phyloP scores from a whole-genome alignment of 2,888 invertebrate species.

The Antitype chi region DNA sequence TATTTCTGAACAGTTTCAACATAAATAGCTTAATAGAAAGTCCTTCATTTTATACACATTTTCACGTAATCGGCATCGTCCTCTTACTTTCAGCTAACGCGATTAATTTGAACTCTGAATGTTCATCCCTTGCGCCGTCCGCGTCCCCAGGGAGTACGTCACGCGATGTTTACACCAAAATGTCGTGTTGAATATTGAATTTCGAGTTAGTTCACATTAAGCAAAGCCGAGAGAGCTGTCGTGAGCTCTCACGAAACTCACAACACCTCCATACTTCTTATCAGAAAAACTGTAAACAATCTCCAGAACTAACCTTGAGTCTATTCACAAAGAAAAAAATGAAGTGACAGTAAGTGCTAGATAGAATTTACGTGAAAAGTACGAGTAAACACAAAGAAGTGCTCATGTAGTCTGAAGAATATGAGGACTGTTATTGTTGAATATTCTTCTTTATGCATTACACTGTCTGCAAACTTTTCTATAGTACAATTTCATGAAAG shows the following conservation, averaged over 20 bases:
- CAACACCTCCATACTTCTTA: constrained; percentile 40
- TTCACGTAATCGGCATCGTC: not conserved
- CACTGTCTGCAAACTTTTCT: constrained; percentile 39
- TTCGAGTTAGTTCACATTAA: constrained; percentile 82
- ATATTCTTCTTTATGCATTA: not conserved
- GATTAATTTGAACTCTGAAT: constrained; percentile 49
- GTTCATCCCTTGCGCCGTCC: constrained; percentile 67
- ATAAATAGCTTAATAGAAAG: not conserved
- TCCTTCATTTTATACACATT: not conserved
- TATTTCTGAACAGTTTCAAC: too few species aligned
- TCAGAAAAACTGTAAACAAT: constrained; percentile 31
- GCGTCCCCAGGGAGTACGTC: constrained; percentile 72
- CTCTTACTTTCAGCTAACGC: constrained; percentile 15
- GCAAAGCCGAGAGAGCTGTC: constrained; percentile 69
- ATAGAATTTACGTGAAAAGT: constrained; percentile 26
- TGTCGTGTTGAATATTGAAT: constrained; percentile 88
- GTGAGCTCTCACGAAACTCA: constrained; percentile 41
- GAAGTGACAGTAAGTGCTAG: constrained; percentile 24
- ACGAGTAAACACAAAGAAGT: constrained; percentile 7
- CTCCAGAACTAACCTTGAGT: constrained; percentile 19
- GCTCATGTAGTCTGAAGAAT: constrained; percentile 8
- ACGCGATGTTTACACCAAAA: constrained; percentile 86
- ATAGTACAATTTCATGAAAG: constrained; percentile 2
- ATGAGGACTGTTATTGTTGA: not conserved
- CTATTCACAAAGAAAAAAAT: constrained; percentile 18